Evolutionary conservation across 2,888 invertebrate genomes (phyloP).

Genomic region (Smittia aterrima): DNA sequence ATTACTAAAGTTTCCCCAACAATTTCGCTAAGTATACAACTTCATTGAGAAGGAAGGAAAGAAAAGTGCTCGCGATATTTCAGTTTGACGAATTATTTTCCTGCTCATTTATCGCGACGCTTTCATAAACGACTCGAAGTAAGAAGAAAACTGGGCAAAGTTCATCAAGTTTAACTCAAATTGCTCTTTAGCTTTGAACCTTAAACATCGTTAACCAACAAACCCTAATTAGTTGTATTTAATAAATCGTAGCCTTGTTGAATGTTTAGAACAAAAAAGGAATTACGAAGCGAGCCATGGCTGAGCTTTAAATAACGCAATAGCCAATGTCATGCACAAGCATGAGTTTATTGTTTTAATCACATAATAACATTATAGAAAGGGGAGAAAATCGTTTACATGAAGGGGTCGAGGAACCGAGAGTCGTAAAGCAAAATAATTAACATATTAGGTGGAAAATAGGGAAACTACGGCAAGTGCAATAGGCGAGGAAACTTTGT

Average conservation of each 20-base stretch:
- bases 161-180: too few species aligned
- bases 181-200: too few species aligned
- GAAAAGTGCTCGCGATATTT: too few species aligned
- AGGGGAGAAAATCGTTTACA: background rate
- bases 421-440: background rate
- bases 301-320: background rate
- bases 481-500: background rate
- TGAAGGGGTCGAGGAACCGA: background rate
- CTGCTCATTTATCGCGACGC: too few species aligned
- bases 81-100: too few species aligned
- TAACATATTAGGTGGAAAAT: background rate
- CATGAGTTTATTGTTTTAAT: slow-evolving; percentile 16
- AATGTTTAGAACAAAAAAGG: background rate
- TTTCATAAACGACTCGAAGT: too few species aligned
- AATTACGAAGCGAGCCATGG: background rate
- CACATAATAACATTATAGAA: slow-evolving; percentile 24
- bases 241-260: slow-evolving; percentile 9
- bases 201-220: too few species aligned
- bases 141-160: too few species aligned
- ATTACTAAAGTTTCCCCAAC: too few species aligned
- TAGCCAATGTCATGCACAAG: background rate
- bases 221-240: background rate
- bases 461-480: background rate
- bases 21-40: too few species aligned
- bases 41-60: too few species aligned